Conservation (phyloP, 2,797 vertebrate genomes). For the Oceanodroma leucorhoa region DNA sequence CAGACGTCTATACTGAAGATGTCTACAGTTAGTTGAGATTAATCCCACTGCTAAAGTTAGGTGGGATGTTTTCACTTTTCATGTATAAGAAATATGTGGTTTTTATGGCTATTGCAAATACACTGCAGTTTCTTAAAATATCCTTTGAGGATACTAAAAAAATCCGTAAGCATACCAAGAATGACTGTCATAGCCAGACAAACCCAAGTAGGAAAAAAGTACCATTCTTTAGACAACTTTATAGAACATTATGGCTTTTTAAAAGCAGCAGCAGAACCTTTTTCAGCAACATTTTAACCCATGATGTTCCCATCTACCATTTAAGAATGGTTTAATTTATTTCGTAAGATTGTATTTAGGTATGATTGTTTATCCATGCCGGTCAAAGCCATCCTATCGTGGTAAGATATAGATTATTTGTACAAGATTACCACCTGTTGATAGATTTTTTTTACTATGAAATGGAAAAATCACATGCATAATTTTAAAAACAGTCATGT, state of each 20-base stretch:
- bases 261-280: background rate
- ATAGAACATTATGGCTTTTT: background rate
- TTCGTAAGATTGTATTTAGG: constrained; percentile 1
- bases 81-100: background rate
- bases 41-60: background rate
- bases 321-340: constrained; percentile 5
- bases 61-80: background rate
- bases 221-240: background rate
- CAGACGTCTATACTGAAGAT: background rate
- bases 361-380: background rate
- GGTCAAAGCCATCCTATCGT: constrained; percentile 40
- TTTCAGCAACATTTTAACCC: constrained; percentile 16
- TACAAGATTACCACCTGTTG: constrained; percentile 39
- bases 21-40: background rate
- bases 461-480: background rate
- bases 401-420: constrained; percentile 16
- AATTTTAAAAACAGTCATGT: background rate
- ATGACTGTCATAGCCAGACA: background rate
- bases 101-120: background rate
- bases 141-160: background rate
- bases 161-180: background rate
- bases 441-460: background rate
- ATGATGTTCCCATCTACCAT: background rate
- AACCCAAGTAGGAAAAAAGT: background rate
- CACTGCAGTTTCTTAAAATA: background rate